Evolutionary conservation across 2,888 invertebrate genomes (phyloP), one percentile per base, ranked within the genome.

Genomic region (Steinernema scapterisci): DNA sequence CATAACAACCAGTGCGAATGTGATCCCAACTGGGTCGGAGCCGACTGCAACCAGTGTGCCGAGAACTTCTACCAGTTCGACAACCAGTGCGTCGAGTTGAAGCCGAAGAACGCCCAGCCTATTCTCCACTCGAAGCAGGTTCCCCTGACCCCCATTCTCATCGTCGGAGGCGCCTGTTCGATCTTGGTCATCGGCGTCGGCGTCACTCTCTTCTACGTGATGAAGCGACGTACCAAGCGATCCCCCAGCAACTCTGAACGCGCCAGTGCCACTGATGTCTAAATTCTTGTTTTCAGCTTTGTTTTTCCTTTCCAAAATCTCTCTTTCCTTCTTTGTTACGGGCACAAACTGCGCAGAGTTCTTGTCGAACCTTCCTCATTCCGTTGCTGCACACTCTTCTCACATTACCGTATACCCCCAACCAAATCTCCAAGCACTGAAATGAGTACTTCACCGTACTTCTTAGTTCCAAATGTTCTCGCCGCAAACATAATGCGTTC

Each of bases 1-100:
- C 70, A 80, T 76, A 79, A 82, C 48, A 82, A 82, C 74, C 80
- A 82, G 72, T 82, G 82, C 73, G 63, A 77, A 2, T 82, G 82
- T 72, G 78, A 71, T 1, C 48, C 75, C 48, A 80, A 80, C 52
- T 82, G 79, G 70, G 76, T 76, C 46, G 82, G 82, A 70, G 80
- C 79, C 13, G 74, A 76, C 38, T 82, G 82, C 43, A 80, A 81
- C 63, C 51, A 75, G 25, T 82, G 82, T 72, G 77, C 80, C 0
- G 73, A 75, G 31, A 78, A 79, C 70, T 80, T 75, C 70, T 48
- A 75, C 52, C 75, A 72, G 72, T 79, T 80, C 73, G 76, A 75
- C 25, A 73, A 76, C 51, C 75, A 77, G 73, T 82, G 82, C 72
- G 77, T 82, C 71, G 78, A 79, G 54, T 76, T 80, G 77, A 79